These are phyloP conservation scores for Aromia moschata DNA, from an alignment of 2,888 invertebrate species.

Conservation along the genomic window DNA sequence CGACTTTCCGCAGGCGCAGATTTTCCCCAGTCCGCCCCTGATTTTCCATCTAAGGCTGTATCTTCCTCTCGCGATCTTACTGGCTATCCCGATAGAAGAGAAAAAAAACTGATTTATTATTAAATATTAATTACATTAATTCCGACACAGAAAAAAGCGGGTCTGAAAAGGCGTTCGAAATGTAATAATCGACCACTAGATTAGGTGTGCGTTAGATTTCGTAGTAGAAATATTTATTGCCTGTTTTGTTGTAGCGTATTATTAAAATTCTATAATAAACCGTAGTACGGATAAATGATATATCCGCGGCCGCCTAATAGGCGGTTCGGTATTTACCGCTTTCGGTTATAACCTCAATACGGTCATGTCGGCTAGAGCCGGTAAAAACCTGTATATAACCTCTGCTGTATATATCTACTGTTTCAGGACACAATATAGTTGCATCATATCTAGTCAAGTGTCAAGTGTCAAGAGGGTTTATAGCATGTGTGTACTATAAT, in stretches of 20 bases:
- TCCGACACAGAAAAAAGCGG: conserved; percentile 1
- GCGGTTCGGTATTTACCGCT: neutral
- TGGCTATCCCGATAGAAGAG: neutral
- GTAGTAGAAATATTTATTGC: neutral
- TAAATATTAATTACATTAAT: conserved; percentile 14
- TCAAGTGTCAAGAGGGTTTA: no score
- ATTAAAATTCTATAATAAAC: neutral
- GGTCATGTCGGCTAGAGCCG: no score
- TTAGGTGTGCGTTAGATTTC: neutral
- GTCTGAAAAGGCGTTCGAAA: neutral
- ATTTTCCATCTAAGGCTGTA: conserved; percentile 10
- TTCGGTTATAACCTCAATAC: no score
- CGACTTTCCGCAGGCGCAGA: no score
- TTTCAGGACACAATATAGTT: no score
- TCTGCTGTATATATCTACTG: no score
- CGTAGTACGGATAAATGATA: neutral
- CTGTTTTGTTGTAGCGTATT: neutral
- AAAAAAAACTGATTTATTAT: conserved; percentile 9
- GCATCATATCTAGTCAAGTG: no score
- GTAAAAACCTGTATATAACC: no score
- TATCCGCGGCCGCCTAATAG: neutral
- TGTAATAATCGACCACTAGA: conserved; percentile 3
- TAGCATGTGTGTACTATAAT: no score
- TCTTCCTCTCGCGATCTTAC: neutral
- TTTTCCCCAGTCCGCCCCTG: no score